phyloP scores from a whole-genome alignment of 1,140 invertebrate species.

The Bombus difficillimus region DNA sequence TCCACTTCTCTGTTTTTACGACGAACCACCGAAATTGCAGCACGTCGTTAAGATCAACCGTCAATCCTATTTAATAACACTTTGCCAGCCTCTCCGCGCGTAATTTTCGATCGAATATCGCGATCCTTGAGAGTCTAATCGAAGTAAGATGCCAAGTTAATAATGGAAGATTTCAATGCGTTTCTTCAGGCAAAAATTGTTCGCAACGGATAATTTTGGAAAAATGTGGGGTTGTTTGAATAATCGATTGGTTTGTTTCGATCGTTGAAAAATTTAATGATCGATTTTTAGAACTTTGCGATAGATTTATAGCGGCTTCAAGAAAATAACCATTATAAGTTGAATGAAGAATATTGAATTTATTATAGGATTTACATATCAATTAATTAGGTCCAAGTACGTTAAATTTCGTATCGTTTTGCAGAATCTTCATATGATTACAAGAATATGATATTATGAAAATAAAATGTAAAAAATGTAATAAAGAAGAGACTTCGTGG shows the following conservation, averaged over 20 bases:
- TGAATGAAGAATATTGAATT: too few species aligned
- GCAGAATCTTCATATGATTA: too few species aligned
- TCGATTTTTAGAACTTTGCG: too few species aligned
- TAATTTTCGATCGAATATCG: conserved; percentile 39
- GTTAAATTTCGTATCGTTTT: too few species aligned
- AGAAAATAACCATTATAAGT: too few species aligned
- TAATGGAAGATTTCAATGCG: not conserved
- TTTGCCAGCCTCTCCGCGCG: not conserved
- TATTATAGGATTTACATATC: too few species aligned
- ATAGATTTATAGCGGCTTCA: too few species aligned
- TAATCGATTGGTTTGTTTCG: not conserved
- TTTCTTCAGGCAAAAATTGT: not conserved
- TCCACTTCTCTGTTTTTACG: not conserved
- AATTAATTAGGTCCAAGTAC: too few species aligned
- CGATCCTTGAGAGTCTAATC: not conserved
- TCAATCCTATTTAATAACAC: conserved; percentile 50
- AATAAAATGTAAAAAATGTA: too few species aligned
- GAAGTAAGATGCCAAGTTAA: too few species aligned
- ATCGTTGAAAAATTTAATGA: not conserved
- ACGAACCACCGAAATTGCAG: conserved; percentile 48
- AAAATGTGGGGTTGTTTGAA: not conserved
- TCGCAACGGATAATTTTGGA: not conserved
- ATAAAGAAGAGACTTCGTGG: too few species aligned
- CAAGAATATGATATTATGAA: too few species aligned
- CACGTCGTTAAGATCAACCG: conserved; percentile 44